These are phyloP conservation scores for Apus apus DNA, from an alignment of 2,113 vertebrate genomes.

Conservation along the genomic window DNA sequence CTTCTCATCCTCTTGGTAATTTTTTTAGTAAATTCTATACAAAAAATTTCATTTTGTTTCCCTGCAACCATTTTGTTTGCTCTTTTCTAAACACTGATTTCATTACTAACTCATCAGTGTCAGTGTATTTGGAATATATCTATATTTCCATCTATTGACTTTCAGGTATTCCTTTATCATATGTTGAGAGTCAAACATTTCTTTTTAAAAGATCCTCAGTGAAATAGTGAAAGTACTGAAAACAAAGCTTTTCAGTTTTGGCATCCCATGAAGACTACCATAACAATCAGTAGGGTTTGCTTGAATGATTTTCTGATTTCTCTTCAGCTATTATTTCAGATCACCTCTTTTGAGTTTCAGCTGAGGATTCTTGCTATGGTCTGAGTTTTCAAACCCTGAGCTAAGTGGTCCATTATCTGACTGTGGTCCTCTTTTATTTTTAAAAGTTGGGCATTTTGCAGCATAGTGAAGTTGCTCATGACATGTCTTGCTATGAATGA, in stretches of 20 bases:
- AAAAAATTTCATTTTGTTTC: background rate
- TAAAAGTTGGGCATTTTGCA: background rate
- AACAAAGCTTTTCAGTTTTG: background rate
- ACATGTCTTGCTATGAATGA: background rate
- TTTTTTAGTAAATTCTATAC: background rate
- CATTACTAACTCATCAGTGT: background rate
- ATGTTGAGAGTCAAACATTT: background rate
- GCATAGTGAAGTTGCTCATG: rapidly evolving
- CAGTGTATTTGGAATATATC: background rate
- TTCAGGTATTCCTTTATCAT: background rate
- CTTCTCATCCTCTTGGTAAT: background rate
- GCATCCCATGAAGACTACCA: background rate
- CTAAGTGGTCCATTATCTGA: background rate
- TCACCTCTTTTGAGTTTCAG: background rate
- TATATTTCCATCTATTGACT: background rate
- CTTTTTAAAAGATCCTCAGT: background rate
- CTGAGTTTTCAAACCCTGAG: background rate
- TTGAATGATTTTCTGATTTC: background rate
- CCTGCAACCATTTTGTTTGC: background rate
- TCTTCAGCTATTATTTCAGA: background rate
- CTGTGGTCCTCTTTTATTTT: background rate
- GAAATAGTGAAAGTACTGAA: background rate
- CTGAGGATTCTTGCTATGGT: background rate
- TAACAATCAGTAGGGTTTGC: background rate
- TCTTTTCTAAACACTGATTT: background rate